Conservation (phyloP, 2,797 vertebrate species). For the Rhadinocentrus ornatus region DNA sequence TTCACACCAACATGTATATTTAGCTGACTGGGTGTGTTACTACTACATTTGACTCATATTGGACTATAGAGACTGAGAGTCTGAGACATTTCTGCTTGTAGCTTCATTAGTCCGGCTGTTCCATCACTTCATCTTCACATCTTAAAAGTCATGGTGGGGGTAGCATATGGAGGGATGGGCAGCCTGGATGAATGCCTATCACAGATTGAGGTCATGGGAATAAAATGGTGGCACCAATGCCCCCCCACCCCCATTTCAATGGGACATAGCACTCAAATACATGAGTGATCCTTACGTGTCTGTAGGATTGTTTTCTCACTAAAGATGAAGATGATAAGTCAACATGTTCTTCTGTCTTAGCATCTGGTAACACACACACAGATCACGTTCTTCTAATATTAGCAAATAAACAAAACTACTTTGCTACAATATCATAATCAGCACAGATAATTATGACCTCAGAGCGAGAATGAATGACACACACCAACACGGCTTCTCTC, state of each 20-base stretch:
- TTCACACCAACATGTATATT: too few relatives aligned
- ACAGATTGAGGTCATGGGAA: slow-evolving; percentile 71
- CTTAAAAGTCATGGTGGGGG: slow-evolving; percentile 30
- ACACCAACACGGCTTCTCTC: slow-evolving; percentile 36
- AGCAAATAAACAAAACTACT: slow-evolving; percentile 10
- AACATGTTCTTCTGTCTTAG: slow-evolving; percentile 22
- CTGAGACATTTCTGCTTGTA: background rate
- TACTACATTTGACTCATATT: background rate
- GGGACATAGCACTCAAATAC: slow-evolving; percentile 17
- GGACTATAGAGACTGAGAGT: slow-evolving; percentile 1
- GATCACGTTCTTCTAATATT: background rate
- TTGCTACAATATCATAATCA: background rate
- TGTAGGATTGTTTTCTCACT: slow-evolving; percentile 29
- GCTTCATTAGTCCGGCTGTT: slow-evolving; percentile 25
- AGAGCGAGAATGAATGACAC: slow-evolving; percentile 15
- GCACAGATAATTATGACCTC: slow-evolving; percentile 6
- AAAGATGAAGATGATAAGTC: slow-evolving; percentile 23
- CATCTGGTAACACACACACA: slow-evolving; percentile 28
- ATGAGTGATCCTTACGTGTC: background rate
- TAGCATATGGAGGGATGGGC: slow-evolving; percentile 44
- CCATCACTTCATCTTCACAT: slow-evolving; percentile 42
- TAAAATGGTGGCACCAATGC: slow-evolving; percentile 53
- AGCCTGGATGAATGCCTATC: slow-evolving; percentile 48
- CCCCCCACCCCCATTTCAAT: slow-evolving; percentile 4
- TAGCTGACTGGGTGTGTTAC: too few relatives aligned